phyloP scores from a whole-genome alignment of 2,888 invertebrate species.

The Apoda limacodes region DNA sequence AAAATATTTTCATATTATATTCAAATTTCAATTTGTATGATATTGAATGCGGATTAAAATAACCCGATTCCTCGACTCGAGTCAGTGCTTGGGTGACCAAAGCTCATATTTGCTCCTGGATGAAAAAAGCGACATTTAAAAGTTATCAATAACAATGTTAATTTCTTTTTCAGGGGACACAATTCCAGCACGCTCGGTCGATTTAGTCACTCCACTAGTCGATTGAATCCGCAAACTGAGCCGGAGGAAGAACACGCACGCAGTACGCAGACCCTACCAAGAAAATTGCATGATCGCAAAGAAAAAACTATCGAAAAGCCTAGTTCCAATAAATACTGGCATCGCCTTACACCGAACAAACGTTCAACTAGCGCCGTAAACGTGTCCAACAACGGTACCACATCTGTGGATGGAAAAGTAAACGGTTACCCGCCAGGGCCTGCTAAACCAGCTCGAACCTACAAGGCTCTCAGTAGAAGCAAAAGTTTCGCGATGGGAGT shows the following conservation, averaged over 20 bases:
- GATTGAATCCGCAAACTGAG: conserved; percentile 71
- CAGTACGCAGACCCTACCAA: conserved; percentile 82
- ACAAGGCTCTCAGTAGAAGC: conserved; percentile 82
- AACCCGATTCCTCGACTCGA: too few species aligned
- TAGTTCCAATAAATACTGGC: conserved; percentile 57
- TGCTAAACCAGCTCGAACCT: conserved; percentile 83
- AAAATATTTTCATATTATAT: conserved; percentile 29
- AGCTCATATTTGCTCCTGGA: too few species aligned
- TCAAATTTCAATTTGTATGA: conserved; percentile 27
- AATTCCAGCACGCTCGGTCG: conserved; percentile 82
- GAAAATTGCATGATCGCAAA: conserved; percentile 69
- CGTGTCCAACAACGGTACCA: conserved; percentile 62
- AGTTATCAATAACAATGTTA: too few species aligned
- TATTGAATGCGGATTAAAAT: too few species aligned
- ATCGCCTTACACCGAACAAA: conserved; percentile 63
- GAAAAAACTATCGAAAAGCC: conserved; percentile 56
- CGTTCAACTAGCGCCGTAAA: conserved; percentile 74
- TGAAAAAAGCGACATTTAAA: too few species aligned
- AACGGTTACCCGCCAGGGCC: conserved; percentile 72
- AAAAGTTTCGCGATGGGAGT: conserved; percentile 89
- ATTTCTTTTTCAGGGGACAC: conserved; percentile 73
- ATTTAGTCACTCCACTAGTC: conserved; percentile 85
- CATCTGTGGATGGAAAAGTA: conserved; percentile 42
- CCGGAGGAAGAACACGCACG: conserved; percentile 65
- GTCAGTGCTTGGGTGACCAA: too few species aligned